Conservation (phyloP, 2,797 vertebrate genomes). For the Harpagifer antarcticus region DNA sequence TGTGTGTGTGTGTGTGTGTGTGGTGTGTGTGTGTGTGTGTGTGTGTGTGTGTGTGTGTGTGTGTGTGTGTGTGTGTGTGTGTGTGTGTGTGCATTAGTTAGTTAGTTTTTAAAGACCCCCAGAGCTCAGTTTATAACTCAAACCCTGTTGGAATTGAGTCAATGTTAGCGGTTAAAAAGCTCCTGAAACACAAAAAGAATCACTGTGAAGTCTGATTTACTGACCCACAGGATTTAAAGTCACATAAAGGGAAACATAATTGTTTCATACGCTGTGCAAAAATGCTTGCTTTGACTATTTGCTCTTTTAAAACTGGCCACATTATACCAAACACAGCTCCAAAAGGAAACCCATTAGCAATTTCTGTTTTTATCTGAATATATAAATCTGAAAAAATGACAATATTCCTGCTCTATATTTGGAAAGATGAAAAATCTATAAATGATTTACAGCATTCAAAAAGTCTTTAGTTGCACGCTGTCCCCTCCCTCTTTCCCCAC, state of each 20-base stretch:
- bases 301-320: background rate
- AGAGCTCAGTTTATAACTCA: too few species aligned
- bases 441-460: background rate
- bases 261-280: background rate
- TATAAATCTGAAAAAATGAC: background rate
- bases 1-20: too few species aligned
- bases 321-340: background rate
- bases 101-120: too few species aligned
- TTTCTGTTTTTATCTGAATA: background rate
- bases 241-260: background rate
- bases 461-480: background rate
- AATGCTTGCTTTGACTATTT: background rate
- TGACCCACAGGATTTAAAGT: too few species aligned
- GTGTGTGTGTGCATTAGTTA: too few species aligned
- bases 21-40: too few species aligned
- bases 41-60: too few species aligned
- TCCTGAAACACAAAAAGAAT: accelerated
- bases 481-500: too few species aligned
- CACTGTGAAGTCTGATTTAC: too few species aligned
- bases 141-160: too few species aligned
- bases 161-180: background rate
- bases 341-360: constrained; percentile 11
- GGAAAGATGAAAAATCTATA: background rate
- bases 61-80: too few species aligned
- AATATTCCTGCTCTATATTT: background rate